Evolutionary conservation across 2,888 invertebrate species (phyloP), one percentile per base, ranked within the genome.

Genomic region (Papilio gigon): DNA sequence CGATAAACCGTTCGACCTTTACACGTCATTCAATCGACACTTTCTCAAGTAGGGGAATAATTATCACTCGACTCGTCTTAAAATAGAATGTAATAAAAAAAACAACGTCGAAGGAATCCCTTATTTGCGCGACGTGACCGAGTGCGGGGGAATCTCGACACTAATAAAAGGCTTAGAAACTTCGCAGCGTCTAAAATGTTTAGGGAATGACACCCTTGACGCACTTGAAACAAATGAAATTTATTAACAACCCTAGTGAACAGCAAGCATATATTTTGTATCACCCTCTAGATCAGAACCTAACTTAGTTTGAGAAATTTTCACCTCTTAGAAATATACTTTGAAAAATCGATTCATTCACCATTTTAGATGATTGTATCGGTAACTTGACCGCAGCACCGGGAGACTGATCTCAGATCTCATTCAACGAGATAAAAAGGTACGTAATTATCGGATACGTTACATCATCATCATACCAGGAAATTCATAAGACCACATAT

Each of bases 91-190:
- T 44, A 68, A 68, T 68, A 63, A 62, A 63, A 62, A 63, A 66
- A 68, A 58, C 35, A 68, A 58, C 63, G 40, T 68, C 47, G 58
- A 22, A 47, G 56, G 62, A 56, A 67, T 68, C 67, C 72, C 71
- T 72, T 75, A 73, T 75, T 76, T 75, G 72, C 71, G 22, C 58
- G 70, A 75, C 76, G 75, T 76, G 76, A 73, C 74, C 71, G 69
- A 74, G 74, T 73, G 70, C 71, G 25, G 35, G 56, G 58, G 37
- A 56, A 56, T 40, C 53, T 20, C 61, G 56, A 40, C 56, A 61
- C 61, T 53, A 67, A 62, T 67, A 62, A 62, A 67, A 62, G 56
- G 56, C 67, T 53, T 61, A 67, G 22, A 27, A 56, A 67, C 33
- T 33, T 58, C 25, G 33, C 12, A 60, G 25, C 5, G 30, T 56